Evolutionary conservation across 2,888 invertebrate genomes (phyloP).

Genomic region (Chloroclysta siterata): DNA sequence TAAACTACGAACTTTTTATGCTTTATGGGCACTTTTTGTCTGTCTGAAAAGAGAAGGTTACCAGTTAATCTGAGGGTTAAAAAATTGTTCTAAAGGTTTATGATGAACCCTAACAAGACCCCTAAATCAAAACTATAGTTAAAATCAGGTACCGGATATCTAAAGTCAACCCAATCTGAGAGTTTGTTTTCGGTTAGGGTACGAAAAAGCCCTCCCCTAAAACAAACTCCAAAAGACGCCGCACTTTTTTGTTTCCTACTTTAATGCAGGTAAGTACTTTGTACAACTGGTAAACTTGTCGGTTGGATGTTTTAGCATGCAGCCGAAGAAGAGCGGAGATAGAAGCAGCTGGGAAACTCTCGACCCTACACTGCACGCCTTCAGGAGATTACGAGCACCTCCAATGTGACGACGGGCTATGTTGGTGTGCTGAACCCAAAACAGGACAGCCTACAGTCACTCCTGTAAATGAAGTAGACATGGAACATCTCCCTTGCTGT

Average conservation of each 20-base stretch:
- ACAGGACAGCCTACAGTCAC: constrained; percentile 85
- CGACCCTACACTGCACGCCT: constrained; percentile 87
- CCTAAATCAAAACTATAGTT: too few relatives aligned
- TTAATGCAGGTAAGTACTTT: too few relatives aligned
- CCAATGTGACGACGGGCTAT: constrained; percentile 88
- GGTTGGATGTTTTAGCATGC: constrained; percentile 76
- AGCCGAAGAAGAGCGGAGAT: constrained; percentile 85
- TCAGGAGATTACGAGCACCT: constrained; percentile 88
- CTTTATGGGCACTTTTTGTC: constrained; percentile 1
- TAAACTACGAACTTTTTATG: background rate
- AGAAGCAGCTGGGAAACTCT: constrained; percentile 70
- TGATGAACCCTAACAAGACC: too few relatives aligned
- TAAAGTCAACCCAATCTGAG: too few relatives aligned
- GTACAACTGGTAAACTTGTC: too few relatives aligned
- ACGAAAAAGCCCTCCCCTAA: too few relatives aligned
- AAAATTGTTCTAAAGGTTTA: too few relatives aligned
- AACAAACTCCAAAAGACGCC: too few relatives aligned
- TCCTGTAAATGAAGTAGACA: constrained; percentile 84
- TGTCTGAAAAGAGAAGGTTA: background rate
- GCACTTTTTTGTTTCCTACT: too few relatives aligned
- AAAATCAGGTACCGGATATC: too few relatives aligned
- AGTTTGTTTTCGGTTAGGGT: too few relatives aligned
- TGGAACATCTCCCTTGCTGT: constrained; percentile 87
- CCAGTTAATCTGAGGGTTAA: too few relatives aligned
- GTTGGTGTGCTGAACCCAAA: constrained; percentile 87